These are phyloP conservation scores for Aphrophora alni DNA, from an alignment of 2,888 invertebrate genomes.

Conservation along the genomic window DNA sequence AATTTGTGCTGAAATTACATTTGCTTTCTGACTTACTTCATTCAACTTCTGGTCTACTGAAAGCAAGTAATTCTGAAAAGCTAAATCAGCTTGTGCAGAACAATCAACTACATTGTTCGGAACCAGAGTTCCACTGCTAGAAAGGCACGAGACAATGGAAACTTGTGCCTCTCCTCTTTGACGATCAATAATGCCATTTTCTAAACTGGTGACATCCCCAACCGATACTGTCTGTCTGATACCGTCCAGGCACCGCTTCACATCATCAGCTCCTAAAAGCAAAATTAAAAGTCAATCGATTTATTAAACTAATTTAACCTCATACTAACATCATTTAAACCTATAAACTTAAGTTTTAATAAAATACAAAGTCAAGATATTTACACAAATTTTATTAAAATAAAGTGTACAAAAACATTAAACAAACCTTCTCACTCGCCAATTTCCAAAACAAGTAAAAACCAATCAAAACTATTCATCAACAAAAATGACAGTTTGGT, in stretches of 20 bases:
- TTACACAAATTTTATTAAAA: too few relatives aligned
- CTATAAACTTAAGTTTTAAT: too few relatives aligned
- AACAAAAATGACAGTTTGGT: too few relatives aligned
- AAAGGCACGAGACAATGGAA: neutral
- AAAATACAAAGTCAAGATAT: too few relatives aligned
- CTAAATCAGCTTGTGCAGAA: neutral
- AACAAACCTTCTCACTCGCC: too few relatives aligned
- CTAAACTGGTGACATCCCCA: neutral
- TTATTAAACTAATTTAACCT: too few relatives aligned
- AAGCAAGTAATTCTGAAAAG: neutral
- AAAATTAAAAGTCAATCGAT: too few relatives aligned
- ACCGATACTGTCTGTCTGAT: neutral
- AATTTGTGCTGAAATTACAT: neutral
- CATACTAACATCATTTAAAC: too few relatives aligned
- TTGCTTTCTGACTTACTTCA: neutral
- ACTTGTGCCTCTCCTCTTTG: neutral
- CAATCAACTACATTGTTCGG: neutral
- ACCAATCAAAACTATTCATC: too few relatives aligned
- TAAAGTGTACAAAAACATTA: too few relatives aligned
- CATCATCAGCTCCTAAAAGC: neutral
- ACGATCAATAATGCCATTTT: neutral
- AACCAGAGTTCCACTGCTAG: neutral
- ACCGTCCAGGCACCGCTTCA: neutral
- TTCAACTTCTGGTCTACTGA: neutral
- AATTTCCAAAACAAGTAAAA: too few relatives aligned